Base-by-base conservation (phyloP, 2,113 vertebrate species). In the Solea solea region DNA sequence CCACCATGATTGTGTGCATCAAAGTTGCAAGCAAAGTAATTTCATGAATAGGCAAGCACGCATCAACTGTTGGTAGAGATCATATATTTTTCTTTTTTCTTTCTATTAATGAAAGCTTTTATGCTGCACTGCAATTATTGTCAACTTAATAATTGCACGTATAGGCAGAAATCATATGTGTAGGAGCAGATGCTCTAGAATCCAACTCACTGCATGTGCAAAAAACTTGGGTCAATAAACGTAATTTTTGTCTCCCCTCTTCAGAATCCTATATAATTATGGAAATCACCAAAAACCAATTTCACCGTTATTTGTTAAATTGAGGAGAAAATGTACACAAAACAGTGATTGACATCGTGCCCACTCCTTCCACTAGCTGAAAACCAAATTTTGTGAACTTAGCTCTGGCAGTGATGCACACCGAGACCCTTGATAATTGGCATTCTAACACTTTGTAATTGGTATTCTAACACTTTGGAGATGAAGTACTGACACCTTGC, bases 361-460 rank as follows among this genome's bases (percentile, higher is more conserved):
- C 16, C 13, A 15, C 13, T 60, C 6, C n/a, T 40, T 61, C 56
- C 45, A 21, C 27, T 10, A 21, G 46, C 48, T 16, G 40, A 62
- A 21, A 44, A 28, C n/a, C 63, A 54, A 51, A 72, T 44, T 48
- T 52, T 25, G 7, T 39, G 51, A 27, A 41, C 8, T 27, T 48
- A 34, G 56, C 77, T 75, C 39, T 60, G 60, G 16, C 66, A 42
- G 67, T 45, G 65, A 59, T 76, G 56, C 46, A 48, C 55, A 53
- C 68, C 42, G 70, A 69, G 21, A 46, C 65, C 51, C 65, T 44
- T 11, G 10, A 66, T 85, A 82, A 90, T 87, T 90, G 80, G 58
- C 73, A 71, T 71, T 81, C 81, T 84, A 70, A 88, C 82, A 85
- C 85, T 78, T 72, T 12, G 51, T 90, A 88, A 91, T 91, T 90